phyloP scores from a whole-genome alignment of 2,888 invertebrate species.

The Branchipolynoe longqiensis region DNA sequence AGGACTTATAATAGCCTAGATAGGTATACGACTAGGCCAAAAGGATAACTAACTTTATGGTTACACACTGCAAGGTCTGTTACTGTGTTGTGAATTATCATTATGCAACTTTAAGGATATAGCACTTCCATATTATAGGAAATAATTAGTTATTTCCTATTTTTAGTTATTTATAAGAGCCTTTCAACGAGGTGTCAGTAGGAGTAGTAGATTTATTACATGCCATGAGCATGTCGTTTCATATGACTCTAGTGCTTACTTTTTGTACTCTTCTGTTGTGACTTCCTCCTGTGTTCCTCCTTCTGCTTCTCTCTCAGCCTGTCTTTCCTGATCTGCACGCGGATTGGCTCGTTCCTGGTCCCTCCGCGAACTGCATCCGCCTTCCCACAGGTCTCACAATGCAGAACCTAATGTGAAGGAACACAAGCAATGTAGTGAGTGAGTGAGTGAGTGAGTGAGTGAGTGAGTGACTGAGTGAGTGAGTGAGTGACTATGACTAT shows the following conservation, averaged over 20 bases:
- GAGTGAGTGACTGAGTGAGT: too few species aligned
- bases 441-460: too few species aligned
- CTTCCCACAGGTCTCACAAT: conserved; percentile 1
- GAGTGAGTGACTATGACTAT: neutral
- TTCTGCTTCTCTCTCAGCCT: neutral
- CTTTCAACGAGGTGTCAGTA: neutral
- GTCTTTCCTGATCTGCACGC: neutral
- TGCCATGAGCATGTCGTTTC: neutral
- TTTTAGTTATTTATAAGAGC: too few species aligned
- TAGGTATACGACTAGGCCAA: too few species aligned
- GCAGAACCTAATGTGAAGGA: neutral
- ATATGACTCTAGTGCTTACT: neutral
- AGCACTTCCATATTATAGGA: too few species aligned
- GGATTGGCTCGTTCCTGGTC: neutral
- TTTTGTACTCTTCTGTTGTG: neutral
- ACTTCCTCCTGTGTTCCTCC: neutral
- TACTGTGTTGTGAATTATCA: too few species aligned
- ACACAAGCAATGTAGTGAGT: neutral
- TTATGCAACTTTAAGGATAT: too few species aligned
- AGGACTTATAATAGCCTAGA: too few species aligned
- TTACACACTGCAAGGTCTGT: too few species aligned
- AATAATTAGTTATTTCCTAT: too few species aligned
- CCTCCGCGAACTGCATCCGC: neutral
- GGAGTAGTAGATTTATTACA: neutral
- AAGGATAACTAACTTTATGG: too few species aligned